phyloP scores from a whole-genome alignment of 2,797 vertebrate genomes.

The Iguana delicatissima region DNA sequence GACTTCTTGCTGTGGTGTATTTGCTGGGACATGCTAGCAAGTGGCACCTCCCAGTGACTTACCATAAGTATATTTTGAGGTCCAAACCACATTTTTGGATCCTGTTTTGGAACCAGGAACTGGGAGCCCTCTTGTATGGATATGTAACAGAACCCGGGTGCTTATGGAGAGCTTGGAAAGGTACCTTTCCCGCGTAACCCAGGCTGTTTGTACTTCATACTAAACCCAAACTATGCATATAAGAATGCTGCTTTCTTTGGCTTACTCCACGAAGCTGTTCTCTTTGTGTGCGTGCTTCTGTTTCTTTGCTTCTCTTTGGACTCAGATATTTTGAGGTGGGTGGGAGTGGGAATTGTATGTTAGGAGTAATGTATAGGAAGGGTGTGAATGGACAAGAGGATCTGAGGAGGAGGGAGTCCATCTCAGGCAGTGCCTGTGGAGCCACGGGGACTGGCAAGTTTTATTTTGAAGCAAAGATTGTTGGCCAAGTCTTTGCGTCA shows the following conservation, averaged over 20 bases:
- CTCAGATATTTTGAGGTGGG: neutral
- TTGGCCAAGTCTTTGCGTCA: neutral
- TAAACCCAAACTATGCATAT: neutral
- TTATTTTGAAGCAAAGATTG: neutral
- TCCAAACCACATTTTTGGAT: neutral
- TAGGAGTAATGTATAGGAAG: neutral
- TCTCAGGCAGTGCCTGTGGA: neutral
- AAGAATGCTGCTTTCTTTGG: too few species aligned
- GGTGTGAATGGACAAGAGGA: neutral
- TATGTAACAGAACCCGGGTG: neutral
- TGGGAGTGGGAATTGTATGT: too few species aligned
- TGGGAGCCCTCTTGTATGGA: neutral
- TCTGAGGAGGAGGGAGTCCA: neutral
- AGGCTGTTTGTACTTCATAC: neutral
- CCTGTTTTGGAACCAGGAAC: neutral
- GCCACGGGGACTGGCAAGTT: neutral
- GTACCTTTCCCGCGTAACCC: neutral
- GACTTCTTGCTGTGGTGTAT: neutral
- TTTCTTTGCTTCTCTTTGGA: neutral
- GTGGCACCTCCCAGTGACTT: neutral
- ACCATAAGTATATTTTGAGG: neutral
- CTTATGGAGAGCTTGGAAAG: neutral
- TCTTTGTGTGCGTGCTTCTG: neutral
- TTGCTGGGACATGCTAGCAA: neutral
- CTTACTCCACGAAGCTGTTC: neutral